Percentiles rank a stretch among this genome's conserved stretches.
Conservation (phyloP, 2,888 invertebrate species). For the Caenorhabditis drosophilae region DNA sequence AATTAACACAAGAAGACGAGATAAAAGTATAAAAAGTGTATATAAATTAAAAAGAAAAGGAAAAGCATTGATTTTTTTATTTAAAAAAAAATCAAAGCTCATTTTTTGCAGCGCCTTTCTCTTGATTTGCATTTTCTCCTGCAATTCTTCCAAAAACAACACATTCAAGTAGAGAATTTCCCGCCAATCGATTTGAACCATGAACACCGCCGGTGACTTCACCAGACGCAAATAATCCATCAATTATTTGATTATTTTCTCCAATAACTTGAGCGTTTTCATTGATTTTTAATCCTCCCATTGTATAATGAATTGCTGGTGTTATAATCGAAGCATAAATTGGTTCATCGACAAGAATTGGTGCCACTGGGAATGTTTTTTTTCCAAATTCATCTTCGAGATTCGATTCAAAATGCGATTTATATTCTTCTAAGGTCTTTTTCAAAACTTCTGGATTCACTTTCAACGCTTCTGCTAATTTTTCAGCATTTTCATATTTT, state of each 20-base stretch:
- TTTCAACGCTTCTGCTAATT: constrained; percentile 52
- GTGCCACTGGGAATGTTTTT: constrained; percentile 28
- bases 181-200: constrained; percentile 67
- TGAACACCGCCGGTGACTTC: constrained; percentile 69
- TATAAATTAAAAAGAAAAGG: not conserved
- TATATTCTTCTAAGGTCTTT: constrained; percentile 55
- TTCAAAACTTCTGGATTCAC: constrained; percentile 37
- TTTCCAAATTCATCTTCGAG: constrained; percentile 30
- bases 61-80: not conserved
- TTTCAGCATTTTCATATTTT: constrained; percentile 54
- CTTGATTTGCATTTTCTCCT: constrained; percentile 29
- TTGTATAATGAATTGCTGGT: constrained; percentile 68
- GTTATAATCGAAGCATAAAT: constrained; percentile 65
- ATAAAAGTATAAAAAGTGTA: not conserved
- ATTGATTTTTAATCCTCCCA: constrained; percentile 68
- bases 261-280: constrained; percentile 53
- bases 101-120: too few species aligned
- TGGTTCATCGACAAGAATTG: constrained; percentile 45
- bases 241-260: constrained; percentile 59
- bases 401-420: constrained; percentile 38
- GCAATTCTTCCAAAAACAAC: constrained; percentile 69
- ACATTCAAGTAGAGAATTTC: constrained; percentile 69
- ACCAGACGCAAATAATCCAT: constrained; percentile 67
- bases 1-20: not conserved
- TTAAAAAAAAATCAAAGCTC: not conserved